These are phyloP conservation scores for Macroglossus sobrinus DNA, from an alignment of 2,113 vertebrate species.

Conservation along the genomic window DNA sequence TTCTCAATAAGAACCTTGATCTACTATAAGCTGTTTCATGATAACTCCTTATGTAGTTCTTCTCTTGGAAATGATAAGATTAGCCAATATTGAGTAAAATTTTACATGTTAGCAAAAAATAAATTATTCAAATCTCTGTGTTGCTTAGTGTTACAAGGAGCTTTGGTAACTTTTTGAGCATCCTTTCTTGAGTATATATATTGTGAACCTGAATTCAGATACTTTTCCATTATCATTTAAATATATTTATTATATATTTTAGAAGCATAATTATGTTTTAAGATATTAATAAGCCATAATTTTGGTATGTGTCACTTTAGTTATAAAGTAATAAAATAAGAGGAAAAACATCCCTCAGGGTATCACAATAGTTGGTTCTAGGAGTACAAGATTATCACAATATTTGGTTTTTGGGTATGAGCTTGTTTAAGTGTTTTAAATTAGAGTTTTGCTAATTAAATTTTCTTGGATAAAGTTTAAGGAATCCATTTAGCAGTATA, in stretches of 20 bases:
- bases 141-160: not conserved
- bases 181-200: not conserved
- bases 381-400: not conserved
- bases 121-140: not conserved
- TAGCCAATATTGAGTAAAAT: not conserved
- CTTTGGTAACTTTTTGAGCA: not conserved
- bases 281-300: not conserved
- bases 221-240: not conserved
- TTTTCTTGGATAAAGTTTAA: not conserved
- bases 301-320: not conserved
- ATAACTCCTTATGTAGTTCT: not conserved
- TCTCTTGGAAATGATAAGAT: not conserved
- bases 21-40: not conserved
- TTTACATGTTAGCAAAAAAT: not conserved
- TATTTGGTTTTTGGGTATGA: not conserved
- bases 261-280: not conserved
- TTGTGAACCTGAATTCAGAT: not conserved
- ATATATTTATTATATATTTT: not conserved
- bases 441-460: not conserved
- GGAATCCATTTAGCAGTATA: conserved; percentile 5
- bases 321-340: conserved; percentile 26
- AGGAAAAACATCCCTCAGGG: not conserved
- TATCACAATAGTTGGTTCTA: not conserved
- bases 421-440: conserved; percentile 27
- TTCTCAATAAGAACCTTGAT: not conserved